Base-by-base conservation (phyloP, 1,140 invertebrate genomes). In the Harpegnathos saltator region DNA sequence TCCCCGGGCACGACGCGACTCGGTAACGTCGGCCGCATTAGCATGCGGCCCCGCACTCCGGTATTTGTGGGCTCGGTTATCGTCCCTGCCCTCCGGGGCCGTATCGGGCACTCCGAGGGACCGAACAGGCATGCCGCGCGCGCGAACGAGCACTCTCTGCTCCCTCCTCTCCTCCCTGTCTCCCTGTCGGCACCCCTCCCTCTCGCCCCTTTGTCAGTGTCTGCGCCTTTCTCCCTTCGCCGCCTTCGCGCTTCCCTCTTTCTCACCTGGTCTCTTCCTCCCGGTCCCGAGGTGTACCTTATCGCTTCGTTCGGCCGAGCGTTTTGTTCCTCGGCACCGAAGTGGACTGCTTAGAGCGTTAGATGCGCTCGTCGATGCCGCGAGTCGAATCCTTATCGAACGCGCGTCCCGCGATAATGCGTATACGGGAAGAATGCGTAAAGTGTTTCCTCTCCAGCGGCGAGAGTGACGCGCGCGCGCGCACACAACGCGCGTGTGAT, bases 1-100 rank as follows among this genome's bases (percentile, higher is more conserved):
- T 90, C 77, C 63, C 63, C 22, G 66, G 74, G 84, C 89, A 91
- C 89, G 24, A 38, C 19, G 54, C 19, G 54, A 56, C 52, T 54
- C 71, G 58, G 73, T 48, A 88, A 91, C 83, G 44, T 78, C 86
- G 86, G 85, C n/a, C n/a, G 90, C 85, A 91, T 92, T 92, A 91
- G 89, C 90, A 91, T 92, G 85, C 80, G 71, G 59, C 61, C 52
- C 58, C 38, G 83, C 88, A 48, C 22, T 48, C n/a, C 54, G 74
- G 74, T 44, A 91, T 91, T 91, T 91, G 89, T 90, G 88, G 86
- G 87, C 86, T 78, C 85, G 82, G 74, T 82, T 85, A 84, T 87
- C 83, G 83, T 65, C 19, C 68, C 65, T 65, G 72, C 66, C 71
- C 58, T 33, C 9, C 24, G 24, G n/a, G n/a, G 74, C 63, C 63